phyloP scores from a whole-genome alignment of 2,797 vertebrate species.

The Cryptoblepharus egeriae region DNA sequence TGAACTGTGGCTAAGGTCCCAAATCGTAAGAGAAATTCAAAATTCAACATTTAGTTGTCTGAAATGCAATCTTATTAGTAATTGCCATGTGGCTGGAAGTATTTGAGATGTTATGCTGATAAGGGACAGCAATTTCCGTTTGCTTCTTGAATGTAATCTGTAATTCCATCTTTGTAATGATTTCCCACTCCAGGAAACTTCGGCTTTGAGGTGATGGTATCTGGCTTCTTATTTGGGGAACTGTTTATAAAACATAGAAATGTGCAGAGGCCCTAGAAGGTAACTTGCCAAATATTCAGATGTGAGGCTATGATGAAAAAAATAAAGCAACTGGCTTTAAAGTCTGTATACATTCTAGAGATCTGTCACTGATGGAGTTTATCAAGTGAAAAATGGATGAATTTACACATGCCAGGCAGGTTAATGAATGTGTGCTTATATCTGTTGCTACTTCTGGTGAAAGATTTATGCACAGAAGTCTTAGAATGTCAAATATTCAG shows the following conservation, averaged over 20 bases:
- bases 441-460: background rate
- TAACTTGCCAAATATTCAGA: constrained; percentile 67
- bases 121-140: constrained; percentile 68
- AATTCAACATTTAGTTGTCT: constrained; percentile 64
- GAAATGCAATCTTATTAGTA: constrained; percentile 60
- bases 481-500: background rate
- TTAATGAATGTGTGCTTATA: background rate
- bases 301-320: background rate
- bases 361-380: background rate
- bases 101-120: constrained; percentile 61
- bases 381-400: background rate
- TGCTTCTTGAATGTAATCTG: constrained; percentile 59
- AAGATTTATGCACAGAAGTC: background rate
- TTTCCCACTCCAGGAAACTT: constrained; percentile 67
- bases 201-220: constrained; percentile 52
- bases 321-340: constrained; percentile 29
- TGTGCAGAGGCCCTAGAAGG: constrained; percentile 64
- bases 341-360: constrained; percentile 6
- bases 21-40: constrained; percentile 60
- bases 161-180: constrained; percentile 63
- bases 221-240: constrained; percentile 69
- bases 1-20: constrained; percentile 61
- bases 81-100: constrained; percentile 56
- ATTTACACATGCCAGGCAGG: background rate
- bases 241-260: constrained; percentile 70